Conservation (phyloP, 2,113 vertebrate species). For the Eclectus roratus region DNA sequence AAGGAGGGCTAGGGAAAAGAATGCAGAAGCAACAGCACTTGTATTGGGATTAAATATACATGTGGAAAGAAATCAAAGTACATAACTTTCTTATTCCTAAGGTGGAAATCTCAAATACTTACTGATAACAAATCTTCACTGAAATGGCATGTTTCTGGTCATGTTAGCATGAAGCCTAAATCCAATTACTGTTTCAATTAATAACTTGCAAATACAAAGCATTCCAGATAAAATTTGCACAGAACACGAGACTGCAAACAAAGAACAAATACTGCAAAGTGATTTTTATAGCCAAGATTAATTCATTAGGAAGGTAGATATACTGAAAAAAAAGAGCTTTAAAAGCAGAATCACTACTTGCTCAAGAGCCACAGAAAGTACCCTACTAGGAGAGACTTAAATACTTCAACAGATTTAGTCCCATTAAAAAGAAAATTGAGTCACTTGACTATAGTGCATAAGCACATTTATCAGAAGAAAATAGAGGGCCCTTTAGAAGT, state of each 20-base stretch:
- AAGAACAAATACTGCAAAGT: neutral
- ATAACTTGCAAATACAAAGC: neutral
- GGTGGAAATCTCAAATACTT: neutral
- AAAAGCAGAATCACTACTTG: neutral
- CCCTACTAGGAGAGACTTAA: neutral
- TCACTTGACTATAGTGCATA: neutral
- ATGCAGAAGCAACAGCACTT: neutral
- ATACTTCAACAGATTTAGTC: neutral
- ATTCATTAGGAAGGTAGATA: neutral
- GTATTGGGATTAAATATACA: neutral
- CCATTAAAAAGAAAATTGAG: neutral
- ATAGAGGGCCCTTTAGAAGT: neutral
- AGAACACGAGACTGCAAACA: neutral
- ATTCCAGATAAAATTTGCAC: neutral
- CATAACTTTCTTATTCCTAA: neutral
- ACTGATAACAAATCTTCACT: neutral
- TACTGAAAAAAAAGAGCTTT: neutral
- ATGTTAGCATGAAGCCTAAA: neutral
- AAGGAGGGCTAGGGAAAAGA: neutral
- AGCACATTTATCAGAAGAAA: neutral
- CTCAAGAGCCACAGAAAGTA: neutral
- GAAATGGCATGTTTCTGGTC: neutral
- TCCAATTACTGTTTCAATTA: neutral
- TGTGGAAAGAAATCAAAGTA: neutral
- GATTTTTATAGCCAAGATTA: neutral